Base-by-base conservation (phyloP, 1,140 invertebrate species). In the Penaeus chinensis region DNA sequence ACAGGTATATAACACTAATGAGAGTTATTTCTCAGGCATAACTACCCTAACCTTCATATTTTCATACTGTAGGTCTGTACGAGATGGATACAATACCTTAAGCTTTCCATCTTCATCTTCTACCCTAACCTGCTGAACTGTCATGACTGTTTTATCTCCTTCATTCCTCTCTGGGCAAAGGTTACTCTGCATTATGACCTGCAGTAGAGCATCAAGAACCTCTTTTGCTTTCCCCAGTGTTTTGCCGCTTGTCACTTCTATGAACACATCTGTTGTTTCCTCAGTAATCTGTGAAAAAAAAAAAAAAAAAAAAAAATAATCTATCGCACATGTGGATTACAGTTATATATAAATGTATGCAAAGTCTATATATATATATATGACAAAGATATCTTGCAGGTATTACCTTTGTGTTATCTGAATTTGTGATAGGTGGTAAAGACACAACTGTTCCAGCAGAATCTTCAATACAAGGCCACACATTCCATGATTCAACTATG, bases 371-470 rank as follows among this genome's bases (percentile, higher is more conserved):
- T 0, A 42, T 22, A 42, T 60, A n/a, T 42, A 47, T 8, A 54
- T 1, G 32, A 74, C 42, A 82, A 65, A 89, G 37, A 89, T n/a
- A 84, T 85, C 37, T 5, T 61, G 37, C 3, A 82, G 20, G n/a
- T 85, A 42, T 91, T 92, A 95, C 95, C 93, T 96, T 97, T 7
- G 96, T 95, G 89, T 94, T 92, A 71, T 96, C 95, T 90, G 95
- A 94, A 92, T 97, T 97, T 22, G 96, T 96, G 76, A 97, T 95
- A 1, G 96, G 96, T 80, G 96, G 96, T 91, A 97, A 95, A 32
- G 96, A 96, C 89, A 97, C 95, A 2, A 96, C 95, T 85, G 93
- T 93, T 7, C 93, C 93, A 27, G 92, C 92, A 18, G 92, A 91
- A 92, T 96, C 95, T 82, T 95, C 86, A 47, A 97, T 91, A 91